A percentile compares a stretch with the other conserved stretches of the same genome.
Evolutionary conservation across 2,888 invertebrate genomes (phyloP).

Genomic region (Metacarcinus magister): DNA sequence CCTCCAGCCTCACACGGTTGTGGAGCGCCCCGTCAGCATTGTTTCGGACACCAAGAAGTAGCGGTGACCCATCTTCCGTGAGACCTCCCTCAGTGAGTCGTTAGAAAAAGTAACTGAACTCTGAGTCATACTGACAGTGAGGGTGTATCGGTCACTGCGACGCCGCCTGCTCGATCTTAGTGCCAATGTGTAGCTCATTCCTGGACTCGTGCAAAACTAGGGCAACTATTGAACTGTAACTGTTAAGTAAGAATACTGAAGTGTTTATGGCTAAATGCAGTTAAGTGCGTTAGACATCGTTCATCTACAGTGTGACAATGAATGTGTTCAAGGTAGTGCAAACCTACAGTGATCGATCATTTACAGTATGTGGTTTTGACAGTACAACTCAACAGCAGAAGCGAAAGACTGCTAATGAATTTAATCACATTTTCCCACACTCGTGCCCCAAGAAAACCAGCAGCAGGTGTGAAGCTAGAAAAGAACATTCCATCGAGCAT

Average conservation of each 20-base stretch:
- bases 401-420: background rate
- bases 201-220: background rate
- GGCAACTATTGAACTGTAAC: background rate
- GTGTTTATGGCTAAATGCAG: background rate
- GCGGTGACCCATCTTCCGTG: background rate
- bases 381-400: background rate
- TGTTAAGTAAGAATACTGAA: background rate
- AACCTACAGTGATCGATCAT: background rate
- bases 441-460: background rate
- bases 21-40: conserved; percentile 61
- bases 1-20: conserved; percentile 67
- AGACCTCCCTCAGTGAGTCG: background rate
- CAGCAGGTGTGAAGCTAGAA: background rate
- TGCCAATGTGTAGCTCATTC: background rate
- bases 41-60: conserved; percentile 55
- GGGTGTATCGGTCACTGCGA: background rate
- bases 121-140: background rate
- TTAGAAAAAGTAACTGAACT: background rate
- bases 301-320: background rate
- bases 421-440: background rate
- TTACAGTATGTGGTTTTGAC: background rate
- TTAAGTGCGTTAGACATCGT: background rate
- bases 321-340: background rate
- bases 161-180: background rate
- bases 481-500: background rate